Base-by-base conservation (phyloP, 2,113 vertebrate species). In the Pterocles gutturalis region DNA sequence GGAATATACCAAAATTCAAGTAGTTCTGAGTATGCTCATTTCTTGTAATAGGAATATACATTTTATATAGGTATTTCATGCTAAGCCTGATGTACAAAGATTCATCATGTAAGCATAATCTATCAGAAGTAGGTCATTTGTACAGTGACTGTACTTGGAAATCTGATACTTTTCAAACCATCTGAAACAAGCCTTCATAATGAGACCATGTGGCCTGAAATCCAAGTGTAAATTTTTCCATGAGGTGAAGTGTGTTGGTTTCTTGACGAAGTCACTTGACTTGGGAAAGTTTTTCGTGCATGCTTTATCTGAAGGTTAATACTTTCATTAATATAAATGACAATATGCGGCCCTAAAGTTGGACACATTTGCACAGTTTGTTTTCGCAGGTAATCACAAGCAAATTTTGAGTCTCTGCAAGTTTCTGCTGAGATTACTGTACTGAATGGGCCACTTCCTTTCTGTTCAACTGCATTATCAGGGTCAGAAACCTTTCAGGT, bases 1-100 rank as follows among this genome's bases (percentile, higher is more conserved):
- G 76, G 95, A 95, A 95, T 93, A 95, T 53, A 93, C 87, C 24
- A 91, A 95, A 97, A 97, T 97, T 97, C 96, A 98, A 97, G 95
- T 97, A 96, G 67, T 96, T 98, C 62, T 93, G 88, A 94, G 91
- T 88, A 94, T 20, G 83, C 66, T 95, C 83, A 62, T 89, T 97
- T 97, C 84, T 92, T 91, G 60, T 80, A 76, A 81, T 75, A 90
- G 73, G 90, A 93, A 94, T 94, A 80, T 64, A 73, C 83, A 67
- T 92, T 93, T 95, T 69, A 81, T 96, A 48, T 90, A 97, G 66
- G 31, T 90, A 87, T 85, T 91, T 95, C 83, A 96, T 95, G 93
- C 89, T 95, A 90, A 93, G 51, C 71, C 81, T 93, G 81, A 83
- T 93, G 90, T 76, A 85, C 45, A 90, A 79, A 90, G 64, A 87